phyloP scores from a whole-genome alignment of 2,113 vertebrate species.

The Carassius auratus region DNA sequence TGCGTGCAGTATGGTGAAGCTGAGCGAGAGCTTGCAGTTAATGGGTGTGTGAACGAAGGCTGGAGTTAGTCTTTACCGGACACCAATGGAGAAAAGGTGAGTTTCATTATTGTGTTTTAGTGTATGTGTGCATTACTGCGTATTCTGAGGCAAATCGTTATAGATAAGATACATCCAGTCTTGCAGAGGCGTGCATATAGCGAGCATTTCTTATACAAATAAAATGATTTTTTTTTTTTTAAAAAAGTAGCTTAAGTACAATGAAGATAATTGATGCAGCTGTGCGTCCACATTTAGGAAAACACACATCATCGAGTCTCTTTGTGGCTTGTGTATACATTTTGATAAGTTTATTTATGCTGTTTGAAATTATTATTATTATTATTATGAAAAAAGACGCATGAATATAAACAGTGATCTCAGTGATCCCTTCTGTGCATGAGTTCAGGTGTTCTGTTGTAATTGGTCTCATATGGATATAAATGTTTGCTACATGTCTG shows the following conservation, averaged over 20 bases:
- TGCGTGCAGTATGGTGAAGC: constrained; percentile 29
- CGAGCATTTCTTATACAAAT: neutral
- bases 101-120: neutral
- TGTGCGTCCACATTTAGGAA: neutral
- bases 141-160: neutral
- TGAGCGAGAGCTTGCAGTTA: constrained; percentile 4
- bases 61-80: constrained; percentile 23
- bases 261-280: neutral
- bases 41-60: constrained; percentile 42
- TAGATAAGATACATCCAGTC: neutral
- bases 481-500: constrained; percentile 47
- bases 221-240: too few species aligned
- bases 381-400: neutral
- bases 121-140: neutral
- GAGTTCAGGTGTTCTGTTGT: constrained; percentile 53
- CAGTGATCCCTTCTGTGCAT: constrained; percentile 1
- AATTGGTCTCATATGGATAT: constrained; percentile 54
- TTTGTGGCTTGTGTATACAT: too few species aligned
- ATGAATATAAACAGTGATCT: neutral
- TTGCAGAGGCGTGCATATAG: neutral
- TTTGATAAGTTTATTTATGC: too few species aligned
- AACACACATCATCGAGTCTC: too few species aligned
- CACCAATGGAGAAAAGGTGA: constrained; percentile 47
- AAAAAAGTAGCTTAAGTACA: neutral
- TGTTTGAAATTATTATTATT: neutral